Evolutionary conservation across 2,888 invertebrate genomes (phyloP).

Genomic region (Eristalis pertinax): DNA sequence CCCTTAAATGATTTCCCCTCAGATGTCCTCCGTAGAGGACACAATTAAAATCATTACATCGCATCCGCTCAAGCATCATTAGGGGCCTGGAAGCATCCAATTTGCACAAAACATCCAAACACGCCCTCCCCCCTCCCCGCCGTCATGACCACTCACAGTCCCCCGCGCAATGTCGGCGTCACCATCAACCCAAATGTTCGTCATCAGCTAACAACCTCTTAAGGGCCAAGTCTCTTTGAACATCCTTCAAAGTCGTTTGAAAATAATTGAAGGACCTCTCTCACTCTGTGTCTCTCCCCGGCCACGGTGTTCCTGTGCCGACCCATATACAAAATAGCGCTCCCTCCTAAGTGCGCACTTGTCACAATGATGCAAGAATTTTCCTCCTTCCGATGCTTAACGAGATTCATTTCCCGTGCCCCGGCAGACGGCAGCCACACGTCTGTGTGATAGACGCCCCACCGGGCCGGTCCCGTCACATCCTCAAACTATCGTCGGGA

Average conservation of each 20-base stretch:
- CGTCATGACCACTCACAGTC: no score
- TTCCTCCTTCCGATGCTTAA: conserved; percentile 22
- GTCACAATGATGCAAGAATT: conserved; percentile 52
- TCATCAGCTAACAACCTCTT: conserved; percentile 30
- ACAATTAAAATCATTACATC: conserved; percentile 33
- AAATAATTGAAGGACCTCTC: conserved; percentile 37
- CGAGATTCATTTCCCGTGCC: conserved; percentile 42
- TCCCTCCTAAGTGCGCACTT: conserved; percentile 43
- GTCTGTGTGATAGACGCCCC: conserved; percentile 22
- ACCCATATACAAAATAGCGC: neutral
- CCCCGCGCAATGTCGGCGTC: neutral
- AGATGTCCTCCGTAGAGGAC: neutral
- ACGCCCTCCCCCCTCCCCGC: neutral
- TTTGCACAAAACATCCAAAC: conserved; percentile 19
- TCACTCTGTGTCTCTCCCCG: neutral
- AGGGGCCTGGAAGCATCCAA: conserved; percentile 41
- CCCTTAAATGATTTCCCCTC: neutral
- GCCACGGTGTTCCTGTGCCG: neutral
- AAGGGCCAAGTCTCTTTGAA: conserved; percentile 8
- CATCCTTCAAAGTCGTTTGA: conserved; percentile 39
- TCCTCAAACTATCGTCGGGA: conserved; percentile 37
- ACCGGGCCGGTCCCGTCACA: neutral
- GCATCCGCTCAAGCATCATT: conserved; percentile 25
- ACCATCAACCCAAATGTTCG: neutral
- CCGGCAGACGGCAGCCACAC: neutral